Evolutionary conservation across 92 coral and sea anemone species (phyloP).

Genomic region (Palythoa grandiflora): DNA sequence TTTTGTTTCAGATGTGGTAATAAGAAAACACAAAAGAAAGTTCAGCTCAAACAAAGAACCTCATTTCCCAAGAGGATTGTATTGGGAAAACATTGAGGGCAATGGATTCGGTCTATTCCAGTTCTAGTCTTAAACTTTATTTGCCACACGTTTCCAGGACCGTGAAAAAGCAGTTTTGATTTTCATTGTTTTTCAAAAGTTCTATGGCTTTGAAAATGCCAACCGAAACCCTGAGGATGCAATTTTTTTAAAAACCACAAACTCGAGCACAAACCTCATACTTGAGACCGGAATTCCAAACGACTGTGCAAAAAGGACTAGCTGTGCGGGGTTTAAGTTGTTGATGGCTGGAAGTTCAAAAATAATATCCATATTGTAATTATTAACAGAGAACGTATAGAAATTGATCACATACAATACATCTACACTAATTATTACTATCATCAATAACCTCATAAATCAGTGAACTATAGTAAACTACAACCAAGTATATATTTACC

Average conservation of each 20-base stretch:
- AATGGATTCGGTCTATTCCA: no score
- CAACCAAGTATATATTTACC: no score
- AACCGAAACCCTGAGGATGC: background rate
- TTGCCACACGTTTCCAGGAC: no score
- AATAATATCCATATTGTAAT: background rate
- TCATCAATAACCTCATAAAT: no score
- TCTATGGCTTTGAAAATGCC: background rate
- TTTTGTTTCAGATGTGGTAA: no score
- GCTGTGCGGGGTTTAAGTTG: slow-evolving; percentile 80
- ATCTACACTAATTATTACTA: background rate
- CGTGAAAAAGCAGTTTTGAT: background rate
- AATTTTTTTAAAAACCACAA: background rate
- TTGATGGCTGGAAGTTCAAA: slow-evolving; percentile 66
- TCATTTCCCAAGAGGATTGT: no score
- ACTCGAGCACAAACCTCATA: slow-evolving; percentile 73
- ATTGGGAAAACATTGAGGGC: no score
- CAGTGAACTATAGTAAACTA: no score
- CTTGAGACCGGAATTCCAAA: slow-evolving; percentile 97
- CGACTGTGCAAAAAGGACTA: slow-evolving; percentile 94
- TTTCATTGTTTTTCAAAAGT: background rate
- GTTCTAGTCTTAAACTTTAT: no score
- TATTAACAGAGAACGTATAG: background rate
- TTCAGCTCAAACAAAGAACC: no score
- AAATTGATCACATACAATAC: background rate
- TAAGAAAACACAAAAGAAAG: no score